Percentiles rank a stretch among this genome's conserved stretches.
phyloP scores from a whole-genome alignment of 2,888 invertebrate genomes.

The Sminthurides aquaticus region DNA sequence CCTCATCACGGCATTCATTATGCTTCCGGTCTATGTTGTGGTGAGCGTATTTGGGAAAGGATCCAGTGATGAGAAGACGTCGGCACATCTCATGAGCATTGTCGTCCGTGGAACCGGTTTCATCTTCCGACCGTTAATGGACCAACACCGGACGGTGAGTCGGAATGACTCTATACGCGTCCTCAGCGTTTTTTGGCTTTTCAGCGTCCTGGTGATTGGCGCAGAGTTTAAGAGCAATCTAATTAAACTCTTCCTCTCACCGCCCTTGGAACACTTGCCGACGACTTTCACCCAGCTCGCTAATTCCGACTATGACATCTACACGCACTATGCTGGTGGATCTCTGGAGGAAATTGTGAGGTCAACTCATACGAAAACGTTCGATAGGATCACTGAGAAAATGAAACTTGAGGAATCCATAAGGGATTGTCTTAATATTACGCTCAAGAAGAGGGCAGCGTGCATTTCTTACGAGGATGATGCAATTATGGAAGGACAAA shows the following conservation, averaged over 20 bases:
- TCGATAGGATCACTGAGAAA: conserved; percentile 11
- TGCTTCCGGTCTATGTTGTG: conserved; percentile 3
- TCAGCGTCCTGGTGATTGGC: conserved; percentile 9
- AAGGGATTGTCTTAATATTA: background rate
- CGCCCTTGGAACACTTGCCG: conserved; percentile 25
- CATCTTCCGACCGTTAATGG: conserved; percentile 6
- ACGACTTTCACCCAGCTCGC: conserved; percentile 29
- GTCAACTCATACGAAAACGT: conserved; percentile 9
- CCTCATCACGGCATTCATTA: background rate
- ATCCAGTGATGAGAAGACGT: background rate
- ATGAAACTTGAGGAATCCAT: conserved; percentile 15
- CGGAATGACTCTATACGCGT: conserved; percentile 3
- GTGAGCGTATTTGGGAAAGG: background rate
- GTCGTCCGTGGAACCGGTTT: conserved; percentile 1
- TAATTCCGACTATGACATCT: conserved; percentile 25
- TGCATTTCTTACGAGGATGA: conserved; percentile 22
- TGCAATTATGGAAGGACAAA: conserved; percentile 11
- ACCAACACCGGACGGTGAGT: background rate
- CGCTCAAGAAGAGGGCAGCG: conserved; percentile 10
- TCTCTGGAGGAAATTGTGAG: conserved; percentile 17
- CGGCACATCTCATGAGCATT: background rate
- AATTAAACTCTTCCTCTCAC: conserved; percentile 22
- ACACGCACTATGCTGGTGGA: conserved; percentile 30
- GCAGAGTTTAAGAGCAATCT: conserved; percentile 20
- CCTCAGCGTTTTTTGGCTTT: conserved; percentile 14